These are phyloP conservation scores for Tenthredo amoena DNA, from an alignment of 2,888 invertebrate species.

Conservation along the genomic window DNA sequence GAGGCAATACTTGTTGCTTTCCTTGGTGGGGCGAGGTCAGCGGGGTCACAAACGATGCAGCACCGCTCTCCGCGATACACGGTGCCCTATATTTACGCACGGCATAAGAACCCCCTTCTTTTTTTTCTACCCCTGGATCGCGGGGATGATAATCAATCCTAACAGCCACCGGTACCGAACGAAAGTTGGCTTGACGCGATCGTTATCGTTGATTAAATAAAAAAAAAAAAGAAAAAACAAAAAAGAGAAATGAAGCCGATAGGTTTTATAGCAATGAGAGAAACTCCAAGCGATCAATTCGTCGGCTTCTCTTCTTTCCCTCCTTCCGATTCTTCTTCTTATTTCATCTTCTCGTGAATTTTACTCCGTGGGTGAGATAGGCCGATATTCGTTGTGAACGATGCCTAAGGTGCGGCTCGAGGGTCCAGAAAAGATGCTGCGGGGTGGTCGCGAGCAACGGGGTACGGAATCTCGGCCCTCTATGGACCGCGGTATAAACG, in stretches of 20 bases:
- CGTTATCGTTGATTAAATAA: not conserved
- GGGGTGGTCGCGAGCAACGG: conserved; percentile 28
- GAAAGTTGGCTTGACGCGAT: not conserved
- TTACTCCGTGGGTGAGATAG: too few relatives aligned
- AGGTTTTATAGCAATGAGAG: too few relatives aligned
- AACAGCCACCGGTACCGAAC: conserved; percentile 59
- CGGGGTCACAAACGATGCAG: conserved; percentile 68
- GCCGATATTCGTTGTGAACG: conserved; percentile 61
- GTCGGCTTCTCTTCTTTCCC: not conserved
- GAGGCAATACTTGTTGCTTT: conserved; percentile 62
- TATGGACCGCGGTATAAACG: conserved; percentile 52
- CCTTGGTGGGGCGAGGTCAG: conserved; percentile 70
- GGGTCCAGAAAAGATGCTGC: not conserved
- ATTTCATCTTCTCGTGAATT: not conserved
- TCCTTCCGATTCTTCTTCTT: not conserved
- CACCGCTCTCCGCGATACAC: conserved; percentile 69
- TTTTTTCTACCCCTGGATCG: not conserved
- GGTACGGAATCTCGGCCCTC: conserved; percentile 23
- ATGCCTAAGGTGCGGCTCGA: conserved; percentile 62
- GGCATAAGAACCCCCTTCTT: conserved; percentile 70
- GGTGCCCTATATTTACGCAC: conserved; percentile 77
- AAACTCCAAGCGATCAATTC: not conserved
- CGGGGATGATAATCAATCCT: conserved; percentile 66
- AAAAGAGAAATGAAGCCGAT: too few relatives aligned
- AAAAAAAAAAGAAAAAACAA: too few relatives aligned